Evolutionary conservation across 2,113 vertebrate species (phyloP).

Genomic region (Hassar affinis): DNA sequence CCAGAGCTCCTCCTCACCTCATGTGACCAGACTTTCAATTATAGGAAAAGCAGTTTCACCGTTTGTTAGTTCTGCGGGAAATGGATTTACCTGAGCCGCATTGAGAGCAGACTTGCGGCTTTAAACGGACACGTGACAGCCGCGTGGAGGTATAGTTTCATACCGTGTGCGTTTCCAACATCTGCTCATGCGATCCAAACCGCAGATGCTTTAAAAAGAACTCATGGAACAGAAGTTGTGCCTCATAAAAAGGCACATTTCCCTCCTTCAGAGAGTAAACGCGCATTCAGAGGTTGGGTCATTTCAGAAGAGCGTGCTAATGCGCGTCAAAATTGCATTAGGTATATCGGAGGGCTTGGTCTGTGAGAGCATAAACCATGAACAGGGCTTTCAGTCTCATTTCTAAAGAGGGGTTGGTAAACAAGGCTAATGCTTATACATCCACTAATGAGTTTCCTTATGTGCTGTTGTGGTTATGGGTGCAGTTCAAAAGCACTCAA

Average conservation of each 20-base stretch:
- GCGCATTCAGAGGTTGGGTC: conserved; percentile 24
- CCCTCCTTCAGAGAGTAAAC: conserved; percentile 9
- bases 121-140: conserved; percentile 2
- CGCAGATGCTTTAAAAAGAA: conserved; percentile 46
- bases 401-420: neutral
- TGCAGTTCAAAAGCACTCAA: conserved; percentile 49
- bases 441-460: conserved; percentile 32
- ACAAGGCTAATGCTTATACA: conserved; percentile 23
- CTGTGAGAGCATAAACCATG: conserved; percentile 13
- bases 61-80: conserved; percentile 29
- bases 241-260: conserved; percentile 10
- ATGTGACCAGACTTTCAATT: conserved; percentile 37
- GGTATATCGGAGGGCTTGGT: conserved; percentile 15
- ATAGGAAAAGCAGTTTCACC: conserved; percentile 25
- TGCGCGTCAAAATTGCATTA: conserved; percentile 14
- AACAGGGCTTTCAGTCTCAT: conserved; percentile 6
- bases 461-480: conserved; percentile 39
- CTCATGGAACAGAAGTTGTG: conserved; percentile 21
- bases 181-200: conserved; percentile 50
- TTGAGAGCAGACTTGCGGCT: neutral
- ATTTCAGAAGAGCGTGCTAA: conserved; percentile 3
- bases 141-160: conserved; percentile 21
- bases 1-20: neutral
- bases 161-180: conserved; percentile 19
- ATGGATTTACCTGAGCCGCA: conserved; percentile 37